These are phyloP conservation scores for Campoletis raptor DNA, from an alignment of 2,888 invertebrate species.

Conservation along the genomic window DNA sequence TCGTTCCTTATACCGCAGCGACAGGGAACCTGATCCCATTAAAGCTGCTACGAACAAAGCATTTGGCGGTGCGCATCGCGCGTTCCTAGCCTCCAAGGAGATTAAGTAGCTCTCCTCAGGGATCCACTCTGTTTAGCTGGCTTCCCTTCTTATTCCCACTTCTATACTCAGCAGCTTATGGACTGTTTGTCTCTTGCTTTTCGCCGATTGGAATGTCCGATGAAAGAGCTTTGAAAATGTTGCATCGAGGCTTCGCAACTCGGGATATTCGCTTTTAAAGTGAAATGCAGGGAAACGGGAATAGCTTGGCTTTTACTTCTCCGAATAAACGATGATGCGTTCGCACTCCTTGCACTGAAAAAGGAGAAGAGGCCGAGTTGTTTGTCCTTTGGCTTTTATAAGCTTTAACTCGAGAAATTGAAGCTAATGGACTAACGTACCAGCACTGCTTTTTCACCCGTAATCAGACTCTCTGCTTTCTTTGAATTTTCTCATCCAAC, in stretches of 20 bases:
- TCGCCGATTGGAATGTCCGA: slow-evolving; percentile 19
- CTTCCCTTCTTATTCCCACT: slow-evolving; percentile 7
- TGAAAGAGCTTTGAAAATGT: slow-evolving; percentile 18
- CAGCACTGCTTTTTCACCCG: background rate
- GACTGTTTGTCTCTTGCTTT: slow-evolving; percentile 41
- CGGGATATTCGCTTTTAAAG: background rate
- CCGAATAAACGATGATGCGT: slow-evolving; percentile 4
- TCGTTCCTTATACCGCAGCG: slow-evolving; percentile 53
- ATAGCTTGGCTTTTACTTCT: slow-evolving; percentile 4
- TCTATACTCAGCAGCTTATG: slow-evolving; percentile 3
- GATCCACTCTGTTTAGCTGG: slow-evolving; percentile 54
- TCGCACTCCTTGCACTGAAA: slow-evolving; percentile 27
- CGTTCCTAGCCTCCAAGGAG: slow-evolving; percentile 38
- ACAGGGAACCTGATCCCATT: slow-evolving; percentile 62
- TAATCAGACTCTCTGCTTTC: background rate
- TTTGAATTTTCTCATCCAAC: background rate
- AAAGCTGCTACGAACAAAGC: slow-evolving; percentile 61
- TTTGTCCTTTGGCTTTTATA: slow-evolving; percentile 37
- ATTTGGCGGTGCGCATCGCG: slow-evolving; percentile 21
- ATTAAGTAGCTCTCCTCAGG: slow-evolving; percentile 62
- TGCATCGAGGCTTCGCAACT: slow-evolving; percentile 16
- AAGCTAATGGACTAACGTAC: background rate
- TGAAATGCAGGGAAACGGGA: background rate
- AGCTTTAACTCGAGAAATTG: slow-evolving; percentile 3
- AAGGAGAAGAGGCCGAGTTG: slow-evolving; percentile 17